Base-by-base conservation (phyloP, 2,888 invertebrate genomes). In the Tyria jacobaeae region DNA sequence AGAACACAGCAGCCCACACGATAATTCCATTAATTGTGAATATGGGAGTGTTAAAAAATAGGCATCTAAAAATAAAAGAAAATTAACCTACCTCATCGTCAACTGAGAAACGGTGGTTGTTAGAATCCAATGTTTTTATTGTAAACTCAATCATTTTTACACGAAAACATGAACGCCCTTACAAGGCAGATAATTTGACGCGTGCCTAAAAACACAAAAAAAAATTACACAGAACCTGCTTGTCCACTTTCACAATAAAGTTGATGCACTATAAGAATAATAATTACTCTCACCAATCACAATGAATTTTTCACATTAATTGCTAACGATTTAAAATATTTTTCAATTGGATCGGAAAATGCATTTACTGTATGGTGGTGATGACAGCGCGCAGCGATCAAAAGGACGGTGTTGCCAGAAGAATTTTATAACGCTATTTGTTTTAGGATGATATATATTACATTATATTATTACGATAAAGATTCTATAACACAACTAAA, bases 81-180 rank as follows among this genome's bases (percentile, higher is more conserved):
- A 15, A 62, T 66, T 62, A 64, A 95, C 97, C 96, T 94, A 98
- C 98, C 94, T 97, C 97, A 94, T 97, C 97, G 68, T 97, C 96
- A 62, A 98, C 96, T 57, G 95, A 94, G 89, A 98, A 98, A 52
- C 94, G 94, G 88, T 97, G 97, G 93, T 98, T 97, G 86, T 96
- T 96, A 41, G 97, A 97, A 95, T 98, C 98, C 85, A 98, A 94
- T 66, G 98, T 98, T 92, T 98, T 98, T 78, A 98, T 97, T 76
- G 97, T 98, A 80, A 98, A 94, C 80, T 97, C 95, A 94, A 98
- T 97, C 96, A 96, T 96, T 84, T 94, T 77, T 60, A 69, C 76
- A 79, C 71, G 77, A 80, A 79, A 78, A 82, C 79, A 80, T 79
- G 69, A 73, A 79, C 79, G 75, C 78, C 78, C 74, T 62, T 75